A percentile compares a stretch with the other conserved stretches of the same genome.
Evolutionary conservation across 2,888 invertebrate species (phyloP).

Genomic region (Listrodromus nycthemerus): DNA sequence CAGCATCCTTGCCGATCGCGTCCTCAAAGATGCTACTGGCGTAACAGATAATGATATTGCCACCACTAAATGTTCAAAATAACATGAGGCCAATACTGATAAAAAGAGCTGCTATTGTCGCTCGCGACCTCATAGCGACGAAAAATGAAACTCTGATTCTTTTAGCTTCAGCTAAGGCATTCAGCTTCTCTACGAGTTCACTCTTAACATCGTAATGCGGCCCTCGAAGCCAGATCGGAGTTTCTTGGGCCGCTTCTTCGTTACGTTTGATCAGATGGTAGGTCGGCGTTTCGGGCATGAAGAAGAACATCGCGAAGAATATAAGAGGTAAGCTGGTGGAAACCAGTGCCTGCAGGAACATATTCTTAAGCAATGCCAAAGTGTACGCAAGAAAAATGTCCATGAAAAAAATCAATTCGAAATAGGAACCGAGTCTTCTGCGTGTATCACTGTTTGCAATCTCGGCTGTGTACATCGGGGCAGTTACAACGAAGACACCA

Average conservation of each 20-base stretch:
- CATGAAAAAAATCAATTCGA: conserved; percentile 93
- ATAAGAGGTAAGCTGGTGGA: conserved; percentile 89
- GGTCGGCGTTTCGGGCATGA: conserved; percentile 95
- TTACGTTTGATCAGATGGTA: conserved; percentile 89
- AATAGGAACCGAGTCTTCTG: conserved; percentile 94
- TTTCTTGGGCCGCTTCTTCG: conserved; percentile 88
- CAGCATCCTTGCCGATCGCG: conserved; percentile 86
- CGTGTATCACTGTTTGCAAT: conserved; percentile 93
- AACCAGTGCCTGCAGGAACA: conserved; percentile 88
- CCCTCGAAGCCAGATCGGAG: conserved; percentile 92
- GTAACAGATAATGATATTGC: conserved; percentile 94
- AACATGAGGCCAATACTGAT: conserved; percentile 93
- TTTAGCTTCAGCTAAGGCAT: conserved; percentile 85
- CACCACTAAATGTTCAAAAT: conserved; percentile 94
- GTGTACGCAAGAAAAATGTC: conserved; percentile 93
- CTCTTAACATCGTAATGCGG: conserved; percentile 88
- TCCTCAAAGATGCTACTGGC: conserved; percentile 90
- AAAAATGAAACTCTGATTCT: conserved; percentile 86
- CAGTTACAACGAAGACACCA: conserved; percentile 93
- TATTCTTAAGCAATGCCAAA: conserved; percentile 87
- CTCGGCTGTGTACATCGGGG: conserved; percentile 94
- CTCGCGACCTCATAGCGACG: conserved; percentile 87
- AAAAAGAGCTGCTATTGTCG: conserved; percentile 88
- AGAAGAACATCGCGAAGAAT: conserved; percentile 90
- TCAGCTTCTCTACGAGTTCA: conserved; percentile 88